Percentiles rank a stretch among this genome's conserved stretches.
phyloP scores from a whole-genome alignment of 2,888 invertebrate genomes.

The Agrotis segetum region DNA sequence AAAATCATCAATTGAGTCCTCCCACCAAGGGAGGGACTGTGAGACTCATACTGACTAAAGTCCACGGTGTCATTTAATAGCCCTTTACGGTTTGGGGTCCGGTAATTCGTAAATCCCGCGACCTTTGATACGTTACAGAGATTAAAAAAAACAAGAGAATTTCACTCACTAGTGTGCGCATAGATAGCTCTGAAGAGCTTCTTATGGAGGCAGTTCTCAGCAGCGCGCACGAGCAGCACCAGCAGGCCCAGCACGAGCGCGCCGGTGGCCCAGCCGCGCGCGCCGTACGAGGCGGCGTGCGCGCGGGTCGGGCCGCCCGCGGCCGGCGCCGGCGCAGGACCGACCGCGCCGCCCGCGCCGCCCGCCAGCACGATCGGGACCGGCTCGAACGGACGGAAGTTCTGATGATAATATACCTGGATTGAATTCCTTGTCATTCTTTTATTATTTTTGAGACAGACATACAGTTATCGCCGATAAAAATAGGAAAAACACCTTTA shows the following conservation, averaged over 20 bases:
- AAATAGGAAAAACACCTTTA: too few species aligned
- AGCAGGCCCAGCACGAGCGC: constrained; percentile 75
- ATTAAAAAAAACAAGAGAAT: not conserved
- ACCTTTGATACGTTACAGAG: too few species aligned
- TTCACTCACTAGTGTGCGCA: constrained; percentile 66
- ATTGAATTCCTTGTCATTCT: constrained; percentile 19
- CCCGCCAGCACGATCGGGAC: constrained; percentile 49
- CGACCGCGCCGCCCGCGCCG: constrained; percentile 2
- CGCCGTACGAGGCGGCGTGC: constrained; percentile 28
- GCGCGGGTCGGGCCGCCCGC: not conserved
- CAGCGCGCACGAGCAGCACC: constrained; percentile 73
- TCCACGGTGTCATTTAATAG: too few species aligned
- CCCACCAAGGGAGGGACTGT: too few species aligned
- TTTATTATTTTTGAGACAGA: not conserved
- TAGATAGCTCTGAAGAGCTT: constrained; percentile 64
- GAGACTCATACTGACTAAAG: too few species aligned
- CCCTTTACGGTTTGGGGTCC: too few species aligned
- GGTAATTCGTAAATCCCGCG: too few species aligned
- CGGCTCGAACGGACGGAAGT: constrained; percentile 51
- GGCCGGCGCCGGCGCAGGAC: not conserved
- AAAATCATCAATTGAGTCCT: too few species aligned
- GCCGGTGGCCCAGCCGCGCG: constrained; percentile 75
- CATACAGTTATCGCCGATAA: too few species aligned
- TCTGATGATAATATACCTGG: constrained; percentile 31
- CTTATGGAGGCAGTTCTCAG: constrained; percentile 75